Evolutionary conservation across 2,888 invertebrate genomes (phyloP).

Genomic region (Oasisia sp.): DNA sequence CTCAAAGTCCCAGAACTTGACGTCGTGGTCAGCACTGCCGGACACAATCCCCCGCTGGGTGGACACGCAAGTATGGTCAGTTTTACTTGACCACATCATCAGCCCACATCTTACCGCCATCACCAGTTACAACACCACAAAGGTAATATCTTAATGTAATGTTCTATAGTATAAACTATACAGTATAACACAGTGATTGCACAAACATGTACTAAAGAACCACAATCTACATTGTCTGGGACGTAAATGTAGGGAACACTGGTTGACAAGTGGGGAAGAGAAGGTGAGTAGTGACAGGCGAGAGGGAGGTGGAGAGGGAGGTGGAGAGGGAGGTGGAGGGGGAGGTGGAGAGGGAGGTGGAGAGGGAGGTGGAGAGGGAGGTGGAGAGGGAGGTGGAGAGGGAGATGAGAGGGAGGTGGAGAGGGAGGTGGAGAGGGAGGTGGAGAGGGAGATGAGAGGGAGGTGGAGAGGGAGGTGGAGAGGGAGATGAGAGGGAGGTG

Average conservation of each 20-base stretch:
- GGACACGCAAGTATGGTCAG: conserved; percentile 42
- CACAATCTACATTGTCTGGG: background rate
- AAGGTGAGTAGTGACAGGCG: background rate
- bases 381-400: too few species aligned
- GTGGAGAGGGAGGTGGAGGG: too few species aligned
- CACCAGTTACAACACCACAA: background rate
- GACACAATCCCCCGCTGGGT: conserved; percentile 69
- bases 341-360: too few species aligned
- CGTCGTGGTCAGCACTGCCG: conserved; percentile 88
- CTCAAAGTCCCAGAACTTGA: conserved; percentile 95
- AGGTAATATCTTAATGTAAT: background rate
- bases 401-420: too few species aligned
- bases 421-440: too few species aligned
- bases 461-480: too few species aligned
- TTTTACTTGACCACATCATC: background rate
- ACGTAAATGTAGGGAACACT: background rate
- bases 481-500: too few species aligned
- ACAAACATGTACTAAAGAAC: background rate
- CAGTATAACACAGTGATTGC: background rate
- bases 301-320: too few species aligned
- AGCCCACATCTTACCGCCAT: background rate
- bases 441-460: too few species aligned
- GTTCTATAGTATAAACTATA: background rate
- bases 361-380: too few species aligned
- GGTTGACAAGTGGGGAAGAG: too few species aligned